Evolutionary conservation across 2,888 invertebrate genomes (phyloP).

Genomic region (Polyommatus iphigenia): DNA sequence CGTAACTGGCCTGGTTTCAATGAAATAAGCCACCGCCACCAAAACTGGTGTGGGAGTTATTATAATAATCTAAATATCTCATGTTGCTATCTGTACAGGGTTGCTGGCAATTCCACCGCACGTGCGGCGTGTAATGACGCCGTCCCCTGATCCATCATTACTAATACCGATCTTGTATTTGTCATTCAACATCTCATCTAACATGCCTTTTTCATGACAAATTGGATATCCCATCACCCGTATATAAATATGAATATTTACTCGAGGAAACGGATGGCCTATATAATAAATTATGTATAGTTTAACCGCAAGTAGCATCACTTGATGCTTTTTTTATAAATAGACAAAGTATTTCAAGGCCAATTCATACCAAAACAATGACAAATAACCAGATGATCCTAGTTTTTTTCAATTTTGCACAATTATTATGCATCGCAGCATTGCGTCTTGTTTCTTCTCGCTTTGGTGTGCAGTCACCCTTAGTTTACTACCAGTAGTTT

Average conservation of each 20-base stretch:
- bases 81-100: constrained; percentile 38
- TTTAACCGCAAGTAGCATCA: not conserved
- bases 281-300: not conserved
- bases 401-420: too few relatives aligned
- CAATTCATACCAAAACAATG: not conserved
- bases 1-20: too few relatives aligned
- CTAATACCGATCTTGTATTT: constrained; percentile 34
- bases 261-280: not conserved
- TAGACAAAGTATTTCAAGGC: not conserved
- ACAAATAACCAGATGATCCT: too few relatives aligned
- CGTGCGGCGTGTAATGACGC: constrained; percentile 50
- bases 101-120: constrained; percentile 55
- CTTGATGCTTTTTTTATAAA: too few relatives aligned
- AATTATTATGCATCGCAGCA: too few relatives aligned
- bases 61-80: not conserved
- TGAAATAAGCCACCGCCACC: too few relatives aligned
- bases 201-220: constrained; percentile 32
- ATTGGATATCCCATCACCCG: constrained; percentile 8
- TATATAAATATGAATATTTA: constrained; percentile 17
- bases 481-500: not conserved
- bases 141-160: constrained; percentile 50
- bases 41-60: too few relatives aligned
- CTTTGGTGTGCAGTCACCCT: too few relatives aligned
- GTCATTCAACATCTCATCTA: constrained; percentile 34
- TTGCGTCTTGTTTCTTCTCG: too few relatives aligned